These are phyloP conservation scores for Motacilla alba DNA, from an alignment of 2,113 vertebrate genomes.

Conservation along the genomic window DNA sequence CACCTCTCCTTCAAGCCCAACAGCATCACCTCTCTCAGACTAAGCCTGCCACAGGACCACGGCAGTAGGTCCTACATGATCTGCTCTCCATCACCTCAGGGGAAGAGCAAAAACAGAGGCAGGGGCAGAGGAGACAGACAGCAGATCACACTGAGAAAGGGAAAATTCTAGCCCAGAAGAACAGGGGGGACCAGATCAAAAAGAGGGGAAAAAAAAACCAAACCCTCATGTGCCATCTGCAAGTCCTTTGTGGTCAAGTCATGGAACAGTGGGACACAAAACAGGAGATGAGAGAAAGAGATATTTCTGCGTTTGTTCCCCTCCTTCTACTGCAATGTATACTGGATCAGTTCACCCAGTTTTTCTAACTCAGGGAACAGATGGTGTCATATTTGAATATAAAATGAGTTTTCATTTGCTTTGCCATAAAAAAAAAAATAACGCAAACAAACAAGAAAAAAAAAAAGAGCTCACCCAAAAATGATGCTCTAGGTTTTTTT, in stretches of 20 bases:
- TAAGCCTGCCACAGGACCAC: no score
- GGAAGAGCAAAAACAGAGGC: not conserved
- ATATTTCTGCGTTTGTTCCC: conserved; percentile 46
- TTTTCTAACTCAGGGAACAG: conserved; percentile 65
- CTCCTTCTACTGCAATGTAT: conserved; percentile 52
- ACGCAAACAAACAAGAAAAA: conserved; percentile 53
- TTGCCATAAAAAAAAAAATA: conserved; percentile 48
- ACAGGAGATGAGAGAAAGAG: conserved; percentile 10
- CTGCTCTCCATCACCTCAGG: not conserved
- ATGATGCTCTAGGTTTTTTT: conserved; percentile 53
- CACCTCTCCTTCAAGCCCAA: not conserved
- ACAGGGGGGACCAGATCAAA: not conserved
- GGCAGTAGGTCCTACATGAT: not conserved
- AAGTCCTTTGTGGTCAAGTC: conserved; percentile 46
- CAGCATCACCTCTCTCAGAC: not conserved
- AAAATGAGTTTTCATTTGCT: conserved; percentile 68
- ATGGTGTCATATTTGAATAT: conserved; percentile 70
- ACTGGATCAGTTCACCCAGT: conserved; percentile 61
- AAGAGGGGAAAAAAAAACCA: not conserved
- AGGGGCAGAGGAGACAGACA: not conserved
- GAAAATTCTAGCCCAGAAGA: not conserved
- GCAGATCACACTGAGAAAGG: not conserved
- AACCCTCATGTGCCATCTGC: not conserved
- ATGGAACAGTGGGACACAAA: conserved; percentile 50
- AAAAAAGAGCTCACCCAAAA: conserved; percentile 38